These are phyloP conservation scores for Pyrrhopygopsis socrates DNA, from an alignment of 2,888 invertebrate species.

Conservation along the genomic window DNA sequence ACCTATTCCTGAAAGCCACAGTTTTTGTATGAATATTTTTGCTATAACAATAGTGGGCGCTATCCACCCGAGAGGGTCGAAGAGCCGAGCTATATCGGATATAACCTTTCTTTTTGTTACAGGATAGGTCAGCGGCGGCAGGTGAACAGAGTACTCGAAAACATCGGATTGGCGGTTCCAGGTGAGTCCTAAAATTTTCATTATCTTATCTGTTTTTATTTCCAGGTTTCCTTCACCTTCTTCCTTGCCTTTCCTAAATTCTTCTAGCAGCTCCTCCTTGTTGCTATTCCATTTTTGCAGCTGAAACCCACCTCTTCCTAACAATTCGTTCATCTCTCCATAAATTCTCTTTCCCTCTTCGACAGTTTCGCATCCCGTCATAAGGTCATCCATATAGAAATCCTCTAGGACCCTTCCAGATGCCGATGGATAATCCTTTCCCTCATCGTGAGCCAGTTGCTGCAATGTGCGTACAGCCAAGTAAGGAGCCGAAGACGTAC, in stretches of 20 bases:
- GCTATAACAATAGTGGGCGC: constrained; percentile 82
- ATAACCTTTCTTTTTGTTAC: constrained; percentile 86
- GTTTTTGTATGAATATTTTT: constrained; percentile 86
- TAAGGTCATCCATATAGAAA: constrained; percentile 83
- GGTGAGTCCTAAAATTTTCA: constrained; percentile 84
- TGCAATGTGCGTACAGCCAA: constrained; percentile 84
- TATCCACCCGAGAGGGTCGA: constrained; percentile 87
- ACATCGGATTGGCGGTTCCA: constrained; percentile 83
- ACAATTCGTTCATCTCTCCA: constrained; percentile 81
- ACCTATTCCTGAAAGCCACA: constrained; percentile 84
- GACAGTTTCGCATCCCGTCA: constrained; percentile 80
- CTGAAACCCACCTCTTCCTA: constrained; percentile 85
- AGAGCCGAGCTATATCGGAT: constrained; percentile 85
- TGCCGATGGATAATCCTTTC: constrained; percentile 73
- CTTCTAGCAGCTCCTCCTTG: constrained; percentile 63
- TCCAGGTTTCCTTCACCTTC: constrained; percentile 20
- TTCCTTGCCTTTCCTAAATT: background rate
- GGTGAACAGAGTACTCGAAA: constrained; percentile 81
- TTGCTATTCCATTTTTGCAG: constrained; percentile 86
- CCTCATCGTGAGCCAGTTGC: constrained; percentile 83
- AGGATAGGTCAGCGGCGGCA: constrained; percentile 62
- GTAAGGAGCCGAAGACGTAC: constrained; percentile 69
- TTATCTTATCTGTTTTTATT: constrained; percentile 75
- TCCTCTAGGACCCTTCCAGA: constrained; percentile 68
- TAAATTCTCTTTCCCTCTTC: constrained; percentile 73